Evolutionary conservation across 2,888 invertebrate genomes (phyloP).

Genomic region (Alviniconcha strummeri): DNA sequence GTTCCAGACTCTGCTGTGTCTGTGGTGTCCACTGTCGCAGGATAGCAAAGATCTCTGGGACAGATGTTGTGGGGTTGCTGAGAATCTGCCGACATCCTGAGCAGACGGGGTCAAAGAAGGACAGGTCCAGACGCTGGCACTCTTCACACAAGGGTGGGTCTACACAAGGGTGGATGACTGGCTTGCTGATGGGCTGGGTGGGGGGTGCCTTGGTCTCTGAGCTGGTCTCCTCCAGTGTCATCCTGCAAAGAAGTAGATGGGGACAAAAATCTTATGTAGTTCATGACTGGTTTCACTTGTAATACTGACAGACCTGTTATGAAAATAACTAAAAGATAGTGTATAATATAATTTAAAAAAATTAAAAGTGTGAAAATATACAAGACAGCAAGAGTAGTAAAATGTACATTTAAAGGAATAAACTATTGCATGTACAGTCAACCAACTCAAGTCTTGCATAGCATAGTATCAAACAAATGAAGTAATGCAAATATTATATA

Average conservation of each 20-base stretch:
- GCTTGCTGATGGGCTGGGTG: slow-evolving; percentile 41
- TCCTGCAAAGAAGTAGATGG: neutral
- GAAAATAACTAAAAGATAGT: too few species aligned
- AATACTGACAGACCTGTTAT: too few species aligned
- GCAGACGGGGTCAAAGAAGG: slow-evolving; percentile 75
- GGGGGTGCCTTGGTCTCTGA: slow-evolving; percentile 31
- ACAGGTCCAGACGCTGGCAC: slow-evolving; percentile 73
- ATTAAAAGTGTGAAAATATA: too few species aligned
- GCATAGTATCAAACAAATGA: too few species aligned
- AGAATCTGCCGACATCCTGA: slow-evolving; percentile 73
- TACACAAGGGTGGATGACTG: slow-evolving; percentile 72
- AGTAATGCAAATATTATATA: too few species aligned
- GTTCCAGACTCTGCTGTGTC: slow-evolving; percentile 74
- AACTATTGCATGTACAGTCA: too few species aligned
- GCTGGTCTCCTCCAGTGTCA: slow-evolving; percentile 28
- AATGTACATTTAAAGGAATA: too few species aligned
- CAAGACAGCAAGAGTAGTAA: too few species aligned
- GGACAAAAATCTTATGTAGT: neutral
- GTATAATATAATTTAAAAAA: too few species aligned
- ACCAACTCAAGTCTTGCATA: too few species aligned
- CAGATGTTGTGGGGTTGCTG: slow-evolving; percentile 65
- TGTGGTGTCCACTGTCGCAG: slow-evolving; percentile 76
- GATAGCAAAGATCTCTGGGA: slow-evolving; percentile 76
- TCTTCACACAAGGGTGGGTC: slow-evolving; percentile 74
- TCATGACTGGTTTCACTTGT: too few species aligned